Base-by-base conservation (phyloP, 2,888 invertebrate genomes). In the Tetropium fuscum region DNA sequence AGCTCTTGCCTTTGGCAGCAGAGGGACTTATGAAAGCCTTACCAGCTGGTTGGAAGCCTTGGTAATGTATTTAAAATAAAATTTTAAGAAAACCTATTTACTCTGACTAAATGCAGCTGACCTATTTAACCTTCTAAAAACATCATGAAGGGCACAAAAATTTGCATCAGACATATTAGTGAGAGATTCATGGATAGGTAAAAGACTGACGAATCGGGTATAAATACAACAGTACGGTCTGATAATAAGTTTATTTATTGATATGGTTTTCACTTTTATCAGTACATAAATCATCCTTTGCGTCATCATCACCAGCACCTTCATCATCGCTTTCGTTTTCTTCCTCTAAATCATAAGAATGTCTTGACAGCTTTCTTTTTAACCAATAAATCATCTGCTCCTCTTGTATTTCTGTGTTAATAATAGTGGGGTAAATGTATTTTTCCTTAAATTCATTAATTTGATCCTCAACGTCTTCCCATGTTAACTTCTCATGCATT, bases 1-100 rank as follows among this genome's bases (percentile, higher is more conserved):
- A 97, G 78, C 86, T 97, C 58, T 80, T 97, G 70, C 91, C 92
- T 62, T 85, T 97, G 77, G 97, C 97, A 55, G 87, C 89, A 68
- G 94, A 95, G 84, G 96, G 96, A 22, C 89, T 97, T 66, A 92
- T 94, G 90, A 94, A 94, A 80, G 93, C 95, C 18, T 81, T 97
- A 69, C 97, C 97, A 32, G 80, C 88, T 58, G 90, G 90, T 63
- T 94, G 94, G 94, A 91, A 88, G 78, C 93, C 94, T 68, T 92
- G 91, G 92, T 92, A 85, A 85, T 85, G 7, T 49, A 18, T 18
- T 40, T 32, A 81, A 27, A n/a, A 27, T 38, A 53, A 30, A 51
- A 27, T 41, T 27, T 51, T 44, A 20, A 36, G 3, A 36, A 36
- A 3, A 16, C 1, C 1, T n/a, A n/a, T n/a, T n/a, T n/a, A n/a